Conservation (phyloP, 2,888 invertebrate species). For the Deilephila porcellus region DNA sequence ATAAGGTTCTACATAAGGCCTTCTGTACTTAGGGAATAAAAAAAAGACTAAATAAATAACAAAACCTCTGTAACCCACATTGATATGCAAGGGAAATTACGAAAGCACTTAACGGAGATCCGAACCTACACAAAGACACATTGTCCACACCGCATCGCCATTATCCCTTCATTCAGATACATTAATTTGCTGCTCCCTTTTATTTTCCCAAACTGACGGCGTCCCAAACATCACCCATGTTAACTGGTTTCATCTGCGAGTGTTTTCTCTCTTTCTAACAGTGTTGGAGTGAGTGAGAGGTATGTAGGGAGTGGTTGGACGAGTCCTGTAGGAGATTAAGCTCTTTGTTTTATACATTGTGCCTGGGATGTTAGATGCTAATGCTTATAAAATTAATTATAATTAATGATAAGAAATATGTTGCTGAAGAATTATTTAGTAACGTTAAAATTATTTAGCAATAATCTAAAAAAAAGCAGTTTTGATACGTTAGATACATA, state of each 20-base stretch:
- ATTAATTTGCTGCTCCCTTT: slow-evolving; percentile 26
- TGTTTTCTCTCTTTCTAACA: slow-evolving; percentile 37
- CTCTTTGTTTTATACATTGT: slow-evolving; percentile 37
- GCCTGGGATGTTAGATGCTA: background rate
- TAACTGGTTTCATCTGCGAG: slow-evolving; percentile 42
- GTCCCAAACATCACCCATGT: slow-evolving; percentile 29
- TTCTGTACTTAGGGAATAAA: background rate
- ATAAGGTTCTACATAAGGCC: too few relatives aligned
- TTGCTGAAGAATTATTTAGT: too few relatives aligned
- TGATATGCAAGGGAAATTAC: slow-evolving; percentile 23
- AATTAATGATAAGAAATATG: too few relatives aligned
- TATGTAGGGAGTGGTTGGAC: slow-evolving; percentile 40
- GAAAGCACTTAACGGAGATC: slow-evolving; percentile 22
- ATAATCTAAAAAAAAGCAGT: too few relatives aligned
- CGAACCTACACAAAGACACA: slow-evolving; percentile 11
- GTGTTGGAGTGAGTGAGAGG: slow-evolving; percentile 37
- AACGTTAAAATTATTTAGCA: too few relatives aligned
- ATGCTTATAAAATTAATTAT: too few relatives aligned
- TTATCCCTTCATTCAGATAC: slow-evolving; percentile 18
- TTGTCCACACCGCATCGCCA: slow-evolving; percentile 17
- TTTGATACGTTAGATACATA: too few relatives aligned
- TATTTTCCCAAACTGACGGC: slow-evolving; percentile 23
- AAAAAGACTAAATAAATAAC: background rate
- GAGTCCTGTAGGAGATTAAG: slow-evolving; percentile 41
- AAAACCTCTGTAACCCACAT: background rate